Conservation (phyloP, 2,888 invertebrate species). For the Ophion slaviceki region DNA sequence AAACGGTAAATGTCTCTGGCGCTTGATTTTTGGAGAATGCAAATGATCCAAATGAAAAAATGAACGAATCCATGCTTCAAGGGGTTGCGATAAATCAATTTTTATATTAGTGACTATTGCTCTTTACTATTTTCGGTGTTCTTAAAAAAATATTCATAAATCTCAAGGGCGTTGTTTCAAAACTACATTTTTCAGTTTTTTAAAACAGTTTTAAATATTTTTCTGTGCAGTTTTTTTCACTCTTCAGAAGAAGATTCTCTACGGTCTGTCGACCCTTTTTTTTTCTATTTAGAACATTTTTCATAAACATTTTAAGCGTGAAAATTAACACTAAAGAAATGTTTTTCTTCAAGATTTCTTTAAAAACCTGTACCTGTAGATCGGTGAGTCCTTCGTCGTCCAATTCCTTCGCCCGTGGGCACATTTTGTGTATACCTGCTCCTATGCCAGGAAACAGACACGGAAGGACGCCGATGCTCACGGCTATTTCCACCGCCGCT, state of each 20-base stretch:
- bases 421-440: slow-evolving; percentile 84
- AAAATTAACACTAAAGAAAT: not conserved
- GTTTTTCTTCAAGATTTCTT: not conserved
- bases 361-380: slow-evolving; percentile 79
- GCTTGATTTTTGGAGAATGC: too few relatives aligned
- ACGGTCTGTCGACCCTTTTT: not conserved
- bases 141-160: too few relatives aligned
- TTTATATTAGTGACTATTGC: too few relatives aligned
- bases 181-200: too few relatives aligned
- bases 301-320: not conserved
- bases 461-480: slow-evolving; percentile 88
- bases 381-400: slow-evolving; percentile 81
- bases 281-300: not conserved
- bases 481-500: slow-evolving; percentile 86
- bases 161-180: too few relatives aligned
- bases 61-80: too few relatives aligned
- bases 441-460: slow-evolving; percentile 89
- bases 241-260: too few relatives aligned
- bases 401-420: slow-evolving; percentile 80
- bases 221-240: too few relatives aligned
- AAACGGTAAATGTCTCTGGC: not conserved
- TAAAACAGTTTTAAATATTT: too few relatives aligned
- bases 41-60: too few relatives aligned
- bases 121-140: too few relatives aligned
- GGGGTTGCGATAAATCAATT: too few relatives aligned